Conservation (phyloP, 1,140 invertebrate species). For the Rhopalosiphum maidis region DNA sequence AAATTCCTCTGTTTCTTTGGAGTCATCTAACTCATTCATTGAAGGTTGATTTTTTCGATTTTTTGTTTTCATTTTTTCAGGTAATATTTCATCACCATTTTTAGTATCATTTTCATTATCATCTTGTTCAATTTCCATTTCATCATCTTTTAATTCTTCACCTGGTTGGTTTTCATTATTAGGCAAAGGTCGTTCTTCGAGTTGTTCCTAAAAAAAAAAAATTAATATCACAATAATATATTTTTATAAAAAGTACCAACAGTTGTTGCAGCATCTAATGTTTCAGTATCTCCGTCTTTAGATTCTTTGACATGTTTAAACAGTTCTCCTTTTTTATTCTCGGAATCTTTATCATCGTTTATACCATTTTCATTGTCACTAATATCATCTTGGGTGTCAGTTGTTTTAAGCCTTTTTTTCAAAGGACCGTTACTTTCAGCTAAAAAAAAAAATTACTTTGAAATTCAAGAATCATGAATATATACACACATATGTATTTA, state of each 20-base stretch:
- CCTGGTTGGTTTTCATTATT: constrained; percentile 69
- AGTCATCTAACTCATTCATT: constrained; percentile 10
- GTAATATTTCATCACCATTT: constrained; percentile 8
- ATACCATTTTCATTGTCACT: constrained; percentile 65
- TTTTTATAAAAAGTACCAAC: constrained; percentile 58
- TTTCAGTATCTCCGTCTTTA: constrained; percentile 64
- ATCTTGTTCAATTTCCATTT: constrained; percentile 67
- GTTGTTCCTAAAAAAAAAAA: constrained; percentile 74
- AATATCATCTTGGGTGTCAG: constrained; percentile 65
- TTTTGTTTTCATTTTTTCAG: constrained; percentile 41
- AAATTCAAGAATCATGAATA: not conserved
- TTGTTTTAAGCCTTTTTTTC: constrained; percentile 71
- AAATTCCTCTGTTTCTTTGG: constrained; percentile 60
- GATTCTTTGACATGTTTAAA: constrained; percentile 88
- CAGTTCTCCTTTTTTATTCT: constrained; percentile 71
- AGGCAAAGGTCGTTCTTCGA: constrained; percentile 73
- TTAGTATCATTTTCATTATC: constrained; percentile 31
- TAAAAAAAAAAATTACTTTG: constrained; percentile 60
- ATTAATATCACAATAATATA: not conserved
- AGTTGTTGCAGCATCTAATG: constrained; percentile 69
- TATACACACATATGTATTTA: not conserved
- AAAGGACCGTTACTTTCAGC: constrained; percentile 68
- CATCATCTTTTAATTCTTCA: constrained; percentile 67
- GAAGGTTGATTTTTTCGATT: not conserved
- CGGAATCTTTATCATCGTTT: constrained; percentile 65